phyloP scores from a whole-genome alignment of 1,140 invertebrate genomes.

The Lasaia peninsularis region DNA sequence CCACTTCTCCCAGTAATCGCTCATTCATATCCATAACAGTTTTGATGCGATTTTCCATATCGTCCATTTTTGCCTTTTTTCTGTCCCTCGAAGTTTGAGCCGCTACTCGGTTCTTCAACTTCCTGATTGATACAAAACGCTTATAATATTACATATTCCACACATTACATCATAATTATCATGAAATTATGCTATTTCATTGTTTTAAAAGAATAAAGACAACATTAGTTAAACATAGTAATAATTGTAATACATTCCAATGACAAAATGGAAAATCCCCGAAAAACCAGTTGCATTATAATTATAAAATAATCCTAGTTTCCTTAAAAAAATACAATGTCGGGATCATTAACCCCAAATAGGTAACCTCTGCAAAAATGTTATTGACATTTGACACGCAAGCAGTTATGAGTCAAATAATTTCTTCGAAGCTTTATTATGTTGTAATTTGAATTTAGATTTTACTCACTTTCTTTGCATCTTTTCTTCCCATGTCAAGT shows the following conservation, averaged over 20 bases:
- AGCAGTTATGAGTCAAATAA: conserved; percentile 13
- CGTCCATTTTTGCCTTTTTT: conserved; percentile 95
- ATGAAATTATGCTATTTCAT: no score
- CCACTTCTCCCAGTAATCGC: conserved; percentile 80
- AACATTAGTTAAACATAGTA: no score
- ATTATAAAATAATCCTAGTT: no score
- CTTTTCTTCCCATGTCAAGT: conserved; percentile 90
- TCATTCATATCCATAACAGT: conserved; percentile 82
- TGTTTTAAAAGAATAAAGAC: no score
- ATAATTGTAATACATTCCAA: no score
- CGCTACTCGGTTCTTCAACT: conserved; percentile 97
- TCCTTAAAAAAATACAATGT: not conserved
- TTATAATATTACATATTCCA: not conserved
- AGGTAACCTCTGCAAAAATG: conserved; percentile 12
- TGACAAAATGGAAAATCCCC: no score
- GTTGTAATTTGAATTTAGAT: not conserved
- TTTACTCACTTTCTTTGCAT: conserved; percentile 87
- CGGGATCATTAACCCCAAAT: not conserved
- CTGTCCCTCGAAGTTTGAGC: conserved; percentile 98
- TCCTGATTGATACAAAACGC: conserved; percentile 80
- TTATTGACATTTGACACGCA: conserved; percentile 45
- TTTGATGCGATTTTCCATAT: conserved; percentile 87
- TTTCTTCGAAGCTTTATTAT: not conserved
- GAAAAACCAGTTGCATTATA: no score
- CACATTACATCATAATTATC: not conserved